A percentile compares a stretch with the other conserved stretches of the same genome.
Conservation (phyloP, 1,140 invertebrate species). For the Drosophila parvula region DNA sequence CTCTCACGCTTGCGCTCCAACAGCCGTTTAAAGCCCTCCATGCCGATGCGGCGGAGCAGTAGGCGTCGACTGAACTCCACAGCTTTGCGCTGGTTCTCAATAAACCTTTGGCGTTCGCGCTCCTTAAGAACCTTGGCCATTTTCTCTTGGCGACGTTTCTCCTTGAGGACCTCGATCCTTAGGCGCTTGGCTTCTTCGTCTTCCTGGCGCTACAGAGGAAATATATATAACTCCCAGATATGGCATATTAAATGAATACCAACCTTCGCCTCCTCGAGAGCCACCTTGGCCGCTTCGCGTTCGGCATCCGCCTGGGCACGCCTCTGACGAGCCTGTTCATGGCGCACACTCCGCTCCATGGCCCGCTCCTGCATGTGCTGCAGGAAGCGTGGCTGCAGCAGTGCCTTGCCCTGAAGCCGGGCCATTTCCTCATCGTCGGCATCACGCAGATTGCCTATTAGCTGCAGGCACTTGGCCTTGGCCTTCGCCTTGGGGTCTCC, state of each 20-base stretch:
- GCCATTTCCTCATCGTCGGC: constrained; percentile 78
- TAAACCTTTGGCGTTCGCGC: constrained; percentile 85
- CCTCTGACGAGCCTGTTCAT: constrained; percentile 87
- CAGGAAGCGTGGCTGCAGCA: constrained; percentile 87
- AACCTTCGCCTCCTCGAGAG: constrained; percentile 84
- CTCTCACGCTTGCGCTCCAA: constrained; percentile 85
- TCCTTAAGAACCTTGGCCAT: constrained; percentile 85
- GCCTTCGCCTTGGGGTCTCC: constrained; percentile 86
- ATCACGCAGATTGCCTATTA: constrained; percentile 84
- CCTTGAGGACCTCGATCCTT: constrained; percentile 86
- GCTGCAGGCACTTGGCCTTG: constrained; percentile 85
- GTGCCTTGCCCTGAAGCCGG: constrained; percentile 85
- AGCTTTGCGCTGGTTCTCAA: constrained; percentile 85
- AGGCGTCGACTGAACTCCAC: constrained; percentile 86
- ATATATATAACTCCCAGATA: neutral
- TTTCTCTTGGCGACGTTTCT: constrained; percentile 86
- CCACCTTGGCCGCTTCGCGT: constrained; percentile 85
- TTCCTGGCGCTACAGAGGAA: constrained; percentile 62
- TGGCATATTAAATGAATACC: neutral
- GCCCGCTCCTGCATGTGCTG: constrained; percentile 88
- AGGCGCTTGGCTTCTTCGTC: constrained; percentile 87
- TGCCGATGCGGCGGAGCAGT: constrained; percentile 85
- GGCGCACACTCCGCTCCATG: constrained; percentile 86
- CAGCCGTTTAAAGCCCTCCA: constrained; percentile 85
- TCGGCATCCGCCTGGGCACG: constrained; percentile 87